These are phyloP conservation scores for Epinotia brunnichana DNA, from an alignment of 2,888 invertebrate genomes.

Conservation along the genomic window DNA sequence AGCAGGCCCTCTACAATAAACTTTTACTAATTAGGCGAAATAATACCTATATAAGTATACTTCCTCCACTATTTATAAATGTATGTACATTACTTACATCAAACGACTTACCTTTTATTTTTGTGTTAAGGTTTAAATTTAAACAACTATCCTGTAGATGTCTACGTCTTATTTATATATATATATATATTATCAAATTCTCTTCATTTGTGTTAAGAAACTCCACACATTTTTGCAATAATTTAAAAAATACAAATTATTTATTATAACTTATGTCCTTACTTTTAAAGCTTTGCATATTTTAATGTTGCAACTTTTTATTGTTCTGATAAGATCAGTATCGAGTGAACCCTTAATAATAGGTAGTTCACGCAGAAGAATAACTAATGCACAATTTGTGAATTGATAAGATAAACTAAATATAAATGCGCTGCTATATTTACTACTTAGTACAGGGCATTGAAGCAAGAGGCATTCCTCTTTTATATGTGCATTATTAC, in stretches of 20 bases:
- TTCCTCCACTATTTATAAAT: neutral
- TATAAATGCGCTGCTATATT: slow-evolving; percentile 4
- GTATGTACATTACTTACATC: neutral
- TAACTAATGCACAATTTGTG: slow-evolving; percentile 28
- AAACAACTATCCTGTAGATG: neutral
- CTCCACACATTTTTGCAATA: slow-evolving; percentile 18
- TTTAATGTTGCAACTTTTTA: slow-evolving; percentile 15
- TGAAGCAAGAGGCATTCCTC: slow-evolving; percentile 29
- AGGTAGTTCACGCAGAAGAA: slow-evolving; percentile 15
- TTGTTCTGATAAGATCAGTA: slow-evolving; percentile 35
- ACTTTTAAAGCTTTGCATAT: slow-evolving; percentile 25
- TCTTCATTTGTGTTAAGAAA: slow-evolving; percentile 4
- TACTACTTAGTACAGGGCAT: slow-evolving; percentile 16
- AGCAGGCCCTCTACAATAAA: slow-evolving; percentile 30
- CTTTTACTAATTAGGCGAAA: neutral
- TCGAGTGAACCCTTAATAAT: slow-evolving; percentile 8
- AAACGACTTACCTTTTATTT: slow-evolving; percentile 4
- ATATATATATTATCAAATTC: too few species aligned
- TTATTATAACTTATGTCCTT: slow-evolving; percentile 39
- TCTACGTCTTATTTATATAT: slow-evolving; percentile 18
- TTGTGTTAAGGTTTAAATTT: slow-evolving; percentile 14
- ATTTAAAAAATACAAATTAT: slow-evolving; percentile 30
- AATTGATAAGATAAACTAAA: slow-evolving; percentile 10
- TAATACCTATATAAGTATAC: neutral
- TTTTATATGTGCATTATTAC: slow-evolving; percentile 38